These are phyloP conservation scores for Macrosiphum euphorbiae DNA, from an alignment of 2,888 invertebrate genomes.

Conservation along the genomic window DNA sequence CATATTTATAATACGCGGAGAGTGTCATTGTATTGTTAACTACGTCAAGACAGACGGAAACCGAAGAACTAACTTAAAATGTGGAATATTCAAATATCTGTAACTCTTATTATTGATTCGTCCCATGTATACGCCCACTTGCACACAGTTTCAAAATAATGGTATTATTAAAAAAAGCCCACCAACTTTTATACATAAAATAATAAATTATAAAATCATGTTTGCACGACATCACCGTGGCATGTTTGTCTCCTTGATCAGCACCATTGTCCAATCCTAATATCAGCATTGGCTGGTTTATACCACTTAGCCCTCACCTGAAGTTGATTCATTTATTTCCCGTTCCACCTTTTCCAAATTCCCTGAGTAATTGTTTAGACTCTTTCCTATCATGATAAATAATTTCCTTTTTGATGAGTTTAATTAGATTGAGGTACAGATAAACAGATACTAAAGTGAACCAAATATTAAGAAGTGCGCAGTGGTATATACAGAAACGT, in stretches of 20 bases:
- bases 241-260: slow-evolving; percentile 67
- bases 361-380: slow-evolving; percentile 66
- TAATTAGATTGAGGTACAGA: slow-evolving; percentile 65
- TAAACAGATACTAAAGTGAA: slow-evolving; percentile 63
- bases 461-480: slow-evolving; percentile 60
- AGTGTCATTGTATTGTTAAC: no score
- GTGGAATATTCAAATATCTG: no score
- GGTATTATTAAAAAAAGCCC: no score
- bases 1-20: no score
- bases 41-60: no score
- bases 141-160: no score
- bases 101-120: no score
- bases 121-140: no score
- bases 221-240: no score
- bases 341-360: slow-evolving; percentile 67
- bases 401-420: slow-evolving; percentile 49
- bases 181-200: no score
- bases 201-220: no score
- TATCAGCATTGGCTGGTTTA: neutral
- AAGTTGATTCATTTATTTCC: slow-evolving; percentile 67
- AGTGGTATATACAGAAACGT: slow-evolving; percentile 67
- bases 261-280: slow-evolving; percentile 65
- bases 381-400: slow-evolving; percentile 65
- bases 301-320: slow-evolving; percentile 63
- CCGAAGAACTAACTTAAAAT: no score